These are phyloP conservation scores for Lissocephala sabroskyi DNA, from an alignment of 2,888 invertebrate genomes.

Conservation along the genomic window DNA sequence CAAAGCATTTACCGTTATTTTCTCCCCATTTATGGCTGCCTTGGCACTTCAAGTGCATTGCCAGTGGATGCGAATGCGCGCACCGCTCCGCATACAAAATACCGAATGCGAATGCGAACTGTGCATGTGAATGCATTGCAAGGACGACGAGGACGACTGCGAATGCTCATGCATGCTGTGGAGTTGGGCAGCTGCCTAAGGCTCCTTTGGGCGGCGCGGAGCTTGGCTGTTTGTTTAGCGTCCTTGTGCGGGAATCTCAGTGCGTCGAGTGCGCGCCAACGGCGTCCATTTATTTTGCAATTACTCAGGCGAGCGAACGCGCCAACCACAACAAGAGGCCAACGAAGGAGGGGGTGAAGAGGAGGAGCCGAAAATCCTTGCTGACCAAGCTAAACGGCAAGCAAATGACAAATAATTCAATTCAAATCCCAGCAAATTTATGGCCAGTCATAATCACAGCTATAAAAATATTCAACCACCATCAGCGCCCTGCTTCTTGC, in stretches of 20 bases:
- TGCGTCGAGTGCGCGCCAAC: constrained; percentile 25
- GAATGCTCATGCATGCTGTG: too few relatives aligned
- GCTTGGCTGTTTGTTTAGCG: constrained; percentile 5
- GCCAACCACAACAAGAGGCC: neutral
- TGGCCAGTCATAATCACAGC: constrained; percentile 9
- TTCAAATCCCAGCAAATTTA: constrained; percentile 33
- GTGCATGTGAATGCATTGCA: too few relatives aligned
- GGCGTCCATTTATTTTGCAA: constrained; percentile 42
- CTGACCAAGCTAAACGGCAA: constrained; percentile 11
- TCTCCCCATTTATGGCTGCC: neutral
- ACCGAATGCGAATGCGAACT: too few relatives aligned
- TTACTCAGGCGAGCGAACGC: constrained; percentile 33
- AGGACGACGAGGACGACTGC: too few relatives aligned
- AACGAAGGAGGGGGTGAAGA: neutral
- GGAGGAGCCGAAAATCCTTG: too few relatives aligned
- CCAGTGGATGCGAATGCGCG: too few relatives aligned
- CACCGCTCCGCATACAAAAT: too few relatives aligned
- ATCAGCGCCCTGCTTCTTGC: too few relatives aligned
- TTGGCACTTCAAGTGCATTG: constrained; percentile 49
- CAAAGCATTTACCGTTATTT: constrained; percentile 30
- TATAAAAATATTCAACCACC: too few relatives aligned
- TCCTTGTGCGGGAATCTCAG: constrained; percentile 9
- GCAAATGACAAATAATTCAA: constrained; percentile 24
- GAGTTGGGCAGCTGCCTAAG: too few relatives aligned
- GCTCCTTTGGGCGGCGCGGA: too few relatives aligned